Base-by-base conservation (phyloP, 2,888 invertebrate genomes). In the Erebia palarica region DNA sequence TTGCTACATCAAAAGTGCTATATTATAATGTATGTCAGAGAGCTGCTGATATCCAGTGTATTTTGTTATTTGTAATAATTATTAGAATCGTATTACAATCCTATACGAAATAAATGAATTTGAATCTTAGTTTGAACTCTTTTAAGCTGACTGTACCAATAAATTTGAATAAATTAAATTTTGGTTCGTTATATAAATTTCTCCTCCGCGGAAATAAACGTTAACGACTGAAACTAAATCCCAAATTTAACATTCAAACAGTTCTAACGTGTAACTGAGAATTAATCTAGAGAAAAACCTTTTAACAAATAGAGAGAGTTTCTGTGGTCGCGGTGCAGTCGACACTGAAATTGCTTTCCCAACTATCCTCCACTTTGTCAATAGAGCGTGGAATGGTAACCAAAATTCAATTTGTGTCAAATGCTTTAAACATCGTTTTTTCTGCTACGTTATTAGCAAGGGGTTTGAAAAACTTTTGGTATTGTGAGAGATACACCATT, bases 391-490 rank as follows among this genome's bases (percentile, higher is more conserved):
- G 75, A 84, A 76, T 76, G 78, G 77, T 59, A 69, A 81, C 84
- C 84, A 84, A 85, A 87, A 86, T 86, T 83, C 84, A 85, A 85
- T 84, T 80, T 75, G 79, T 81, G 36, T 82, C 80, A 80, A 79
- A 49, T 57, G 11, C 13, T 63, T 63, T 49, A 21, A 21, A 21
- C 3, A 18, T 49, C 21, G 21, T 7, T 21, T 63, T 47, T 63
- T 55, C 8, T 18, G 55, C 10, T 55, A 11, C 16, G 13, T 11
- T 13, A 47, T 7, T 7, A 36, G 36, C 5, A 36, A 36, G 36
- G 36, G 36, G 36, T 36, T 36, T 36, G 36, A 36, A 36, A 36
- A 36, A 36, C 36, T 36, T 36, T 36, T 36, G 7, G 36, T 7
- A 36, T 36, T 7, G 36, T 36, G 36, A 7, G 7, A 5, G 36